A percentile compares a stretch with the other conserved stretches of the same genome.
These are phyloP conservation scores for Pterocles burchelli DNA, from an alignment of 2,113 vertebrate species.

Conservation along the genomic window DNA sequence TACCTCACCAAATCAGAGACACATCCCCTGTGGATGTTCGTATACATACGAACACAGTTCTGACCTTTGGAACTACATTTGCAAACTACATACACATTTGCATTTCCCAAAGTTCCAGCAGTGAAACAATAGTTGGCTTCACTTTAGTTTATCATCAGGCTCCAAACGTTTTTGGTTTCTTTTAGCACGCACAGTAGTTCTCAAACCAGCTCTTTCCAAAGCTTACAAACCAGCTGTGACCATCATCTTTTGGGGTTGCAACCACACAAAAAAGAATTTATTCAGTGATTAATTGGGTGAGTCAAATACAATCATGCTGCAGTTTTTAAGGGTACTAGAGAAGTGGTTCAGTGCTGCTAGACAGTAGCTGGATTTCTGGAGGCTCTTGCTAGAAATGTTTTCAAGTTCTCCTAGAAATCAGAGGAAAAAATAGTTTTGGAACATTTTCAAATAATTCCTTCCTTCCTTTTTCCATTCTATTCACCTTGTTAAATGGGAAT, in stretches of 20 bases:
- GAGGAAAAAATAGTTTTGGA: not conserved
- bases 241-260: accelerated
- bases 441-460: not conserved
- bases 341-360: not conserved
- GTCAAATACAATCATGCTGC: not conserved
- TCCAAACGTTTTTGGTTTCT: not conserved
- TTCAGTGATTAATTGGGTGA: not conserved
- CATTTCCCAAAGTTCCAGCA: not conserved
- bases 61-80: not conserved
- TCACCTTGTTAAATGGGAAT: not conserved
- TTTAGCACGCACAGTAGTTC: not conserved
- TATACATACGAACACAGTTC: not conserved
- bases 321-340: not conserved
- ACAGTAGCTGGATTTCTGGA: not conserved
- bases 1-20: not conserved
- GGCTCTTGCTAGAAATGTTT: not conserved
- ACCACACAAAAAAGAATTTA: not conserved
- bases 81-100: accelerated
- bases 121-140: not conserved
- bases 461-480: not conserved
- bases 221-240: not conserved
- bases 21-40: too few species aligned
- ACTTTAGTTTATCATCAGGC: not conserved
- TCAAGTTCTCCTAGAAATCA: not conserved
- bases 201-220: not conserved